These are phyloP conservation scores for Pachymerium ferrugineum DNA, from an alignment of 2,888 invertebrate species.

Conservation along the genomic window DNA sequence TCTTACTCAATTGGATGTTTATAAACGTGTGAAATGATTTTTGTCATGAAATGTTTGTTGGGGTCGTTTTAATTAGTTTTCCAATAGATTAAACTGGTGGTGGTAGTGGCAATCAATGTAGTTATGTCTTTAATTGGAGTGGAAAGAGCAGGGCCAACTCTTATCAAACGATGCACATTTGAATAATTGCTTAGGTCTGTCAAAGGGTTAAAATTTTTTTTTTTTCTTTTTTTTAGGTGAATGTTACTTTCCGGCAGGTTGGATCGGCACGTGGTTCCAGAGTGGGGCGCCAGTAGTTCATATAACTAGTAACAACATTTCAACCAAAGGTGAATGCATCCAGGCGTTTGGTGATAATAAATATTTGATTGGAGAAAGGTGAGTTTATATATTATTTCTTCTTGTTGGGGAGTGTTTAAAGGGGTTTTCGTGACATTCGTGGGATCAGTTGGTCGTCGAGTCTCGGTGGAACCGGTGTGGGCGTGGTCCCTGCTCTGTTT, in stretches of 20 bases:
- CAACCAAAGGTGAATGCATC: conserved; percentile 62
- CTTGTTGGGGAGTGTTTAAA: too few species aligned
- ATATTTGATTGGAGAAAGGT: conserved; percentile 70
- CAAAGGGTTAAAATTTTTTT: conserved; percentile 15
- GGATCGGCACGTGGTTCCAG: conserved; percentile 83
- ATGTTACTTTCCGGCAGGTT: conserved; percentile 73
- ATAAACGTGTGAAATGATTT: too few species aligned
- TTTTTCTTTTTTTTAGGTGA: conserved; percentile 5
- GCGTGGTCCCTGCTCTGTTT: conserved; percentile 3
- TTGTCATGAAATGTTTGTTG: too few species aligned
- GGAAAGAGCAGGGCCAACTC: not conserved
- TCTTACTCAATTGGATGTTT: too few species aligned
- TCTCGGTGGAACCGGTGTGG: not conserved
- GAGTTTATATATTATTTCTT: too few species aligned
- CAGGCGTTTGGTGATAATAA: conserved; percentile 65
- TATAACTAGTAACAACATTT: conserved; percentile 65
- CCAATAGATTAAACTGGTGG: conserved; percentile 1
- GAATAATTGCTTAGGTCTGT: not conserved
- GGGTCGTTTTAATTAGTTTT: conserved; percentile 13
- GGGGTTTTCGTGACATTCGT: not conserved
- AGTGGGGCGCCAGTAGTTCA: conserved; percentile 65
- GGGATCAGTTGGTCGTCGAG: not conserved
- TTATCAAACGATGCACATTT: not conserved
- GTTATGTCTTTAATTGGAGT: conserved; percentile 13
- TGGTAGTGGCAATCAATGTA: conserved; percentile 13